Evolutionary conservation across 2,113 vertebrate genomes (phyloP), one percentile per base, ranked within the genome.

Genomic region (Corynorhinus townsendii): DNA sequence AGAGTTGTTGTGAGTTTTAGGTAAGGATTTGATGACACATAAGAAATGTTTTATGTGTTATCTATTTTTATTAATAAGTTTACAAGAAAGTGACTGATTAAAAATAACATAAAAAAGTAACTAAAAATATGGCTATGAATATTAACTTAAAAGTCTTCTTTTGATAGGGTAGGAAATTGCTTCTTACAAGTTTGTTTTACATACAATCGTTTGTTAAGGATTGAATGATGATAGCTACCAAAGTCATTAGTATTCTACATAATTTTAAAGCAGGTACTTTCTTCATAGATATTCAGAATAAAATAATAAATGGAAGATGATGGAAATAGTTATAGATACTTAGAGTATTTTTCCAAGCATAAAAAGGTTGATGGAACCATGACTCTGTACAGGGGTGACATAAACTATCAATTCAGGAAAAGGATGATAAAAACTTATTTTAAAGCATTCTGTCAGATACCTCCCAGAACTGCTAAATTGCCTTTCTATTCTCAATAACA

Each of bases 401-500:
- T 92, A 90, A 96, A 97, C 94, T 90, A 95, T 89, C 96, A 96
- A 89, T 95, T 95, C 54, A 92, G 54, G 71, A 83, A 89, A 97
- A 88, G 80, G 49, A 92, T 91, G 95, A 95, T 97, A 92, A 95
- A 97, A 96, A 91, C 30, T 72, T 76, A 75, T 92, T 95, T 92
- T 40, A 95, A 97, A 87, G 69, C 86, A 87, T 86, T 97, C 89
- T 97, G 96, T 96, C 96, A 96, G 93, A 84, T 69, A 64, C 79
- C 69, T 96, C 91, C 94, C 69, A 80, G 90, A 92, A 91, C 85
- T 91, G 80, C 92, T 94, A 97, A 95, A 97, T 96, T 97, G 94
- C 91, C 94, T 97, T 97, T 97, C 96, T 95, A 84, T 88, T 97
- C 95, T 96, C 97, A 96, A 95, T 96, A 96, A 86, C 92, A 81